Base-by-base conservation (phyloP, 2,888 invertebrate genomes). In the Catocala sponsa region DNA sequence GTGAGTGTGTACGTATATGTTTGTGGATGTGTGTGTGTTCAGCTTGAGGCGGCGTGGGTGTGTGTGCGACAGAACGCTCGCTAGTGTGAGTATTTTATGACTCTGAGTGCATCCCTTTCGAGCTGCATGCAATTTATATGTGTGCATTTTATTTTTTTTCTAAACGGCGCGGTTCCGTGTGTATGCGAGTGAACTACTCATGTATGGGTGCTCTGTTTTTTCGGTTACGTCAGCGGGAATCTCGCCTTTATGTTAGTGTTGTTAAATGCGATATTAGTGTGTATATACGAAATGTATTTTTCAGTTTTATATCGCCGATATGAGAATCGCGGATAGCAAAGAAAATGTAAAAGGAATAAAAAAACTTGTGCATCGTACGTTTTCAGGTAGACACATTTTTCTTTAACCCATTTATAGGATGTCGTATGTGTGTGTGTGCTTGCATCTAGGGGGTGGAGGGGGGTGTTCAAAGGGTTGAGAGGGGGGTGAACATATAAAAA, bases 321-420 rank as follows among this genome's bases (percentile, higher is more conserved):
- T 94, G 94, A 94, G 94, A 92, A 92, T 94, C 93, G 93, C 88
- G 94, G 91, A 94, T 93, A 88, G 92, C 91, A 91, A 93, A 94
- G 93, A 94, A 94, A 94, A 94, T 92, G 93, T 89, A 90, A 86
- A 89, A 84, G 82, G 89, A 92, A 89, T 89, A 93, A 94, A 94
- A 92, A 94, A 92, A 89, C 87, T 86, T 86, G 85, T 91, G 90
- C 93, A 92, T 92, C 94, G 93, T 94, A 93, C 89, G 91, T 93
- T 93, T 92, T 92, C 94, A 94, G 94, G 94, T 94, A 94, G 94
- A 94, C 94, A 94, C 94, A 94, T 94, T 93, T 94, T 92, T 94
- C 93, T 93, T 92, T 94, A 94, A 94, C 94, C 93, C 91, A 93
- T 94, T 94, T 94, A 94, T 93, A 91, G 88, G 81, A 84, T 81